phyloP scores from a whole-genome alignment of 2,888 invertebrate species.

The Monopis laevigella region DNA sequence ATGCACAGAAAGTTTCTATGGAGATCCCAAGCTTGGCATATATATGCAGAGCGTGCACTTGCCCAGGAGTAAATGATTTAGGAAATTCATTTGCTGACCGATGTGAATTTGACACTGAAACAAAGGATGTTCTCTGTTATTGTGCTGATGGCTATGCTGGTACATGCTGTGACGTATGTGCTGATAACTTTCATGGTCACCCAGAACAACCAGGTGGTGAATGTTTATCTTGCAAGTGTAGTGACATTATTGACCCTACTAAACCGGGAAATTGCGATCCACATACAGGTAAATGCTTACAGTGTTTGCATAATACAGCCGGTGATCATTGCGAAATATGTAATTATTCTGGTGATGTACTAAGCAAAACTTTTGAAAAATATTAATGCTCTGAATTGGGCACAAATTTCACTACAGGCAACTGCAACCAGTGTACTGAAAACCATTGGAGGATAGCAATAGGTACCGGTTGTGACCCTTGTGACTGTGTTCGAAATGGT shows the following conservation, averaged over 20 bases:
- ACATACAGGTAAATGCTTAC: conserved; percentile 88
- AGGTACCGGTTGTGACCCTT: conserved; percentile 92
- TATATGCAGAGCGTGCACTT: conserved; percentile 95
- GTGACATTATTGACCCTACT: conserved; percentile 87
- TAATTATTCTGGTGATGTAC: conserved; percentile 88
- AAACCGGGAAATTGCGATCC: conserved; percentile 92
- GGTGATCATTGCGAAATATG: conserved; percentile 94
- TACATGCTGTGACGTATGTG: conserved; percentile 90
- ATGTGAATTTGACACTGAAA: conserved; percentile 84
- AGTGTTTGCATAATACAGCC: conserved; percentile 92
- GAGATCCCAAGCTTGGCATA: conserved; percentile 90
- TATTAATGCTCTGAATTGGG: conserved; percentile 92
- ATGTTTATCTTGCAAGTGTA: conserved; percentile 91
- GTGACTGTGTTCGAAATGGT: conserved; percentile 92
- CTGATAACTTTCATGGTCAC: conserved; percentile 94
- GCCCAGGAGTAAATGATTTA: conserved; percentile 81
- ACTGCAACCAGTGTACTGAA: conserved; percentile 88
- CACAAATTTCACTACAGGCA: conserved; percentile 77
- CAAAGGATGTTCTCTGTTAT: conserved; percentile 90
- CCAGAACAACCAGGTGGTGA: conserved; percentile 84
- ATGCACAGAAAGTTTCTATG: conserved; percentile 92
- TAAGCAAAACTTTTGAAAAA: conserved; percentile 75
- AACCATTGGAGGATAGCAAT: conserved; percentile 97
- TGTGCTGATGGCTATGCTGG: conserved; percentile 89
- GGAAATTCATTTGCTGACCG: conserved; percentile 84